Percentiles rank a stretch among this genome's conserved stretches.
Evolutionary conservation across 2,888 invertebrate genomes (phyloP).

Genomic region (Galeruca laticollis): DNA sequence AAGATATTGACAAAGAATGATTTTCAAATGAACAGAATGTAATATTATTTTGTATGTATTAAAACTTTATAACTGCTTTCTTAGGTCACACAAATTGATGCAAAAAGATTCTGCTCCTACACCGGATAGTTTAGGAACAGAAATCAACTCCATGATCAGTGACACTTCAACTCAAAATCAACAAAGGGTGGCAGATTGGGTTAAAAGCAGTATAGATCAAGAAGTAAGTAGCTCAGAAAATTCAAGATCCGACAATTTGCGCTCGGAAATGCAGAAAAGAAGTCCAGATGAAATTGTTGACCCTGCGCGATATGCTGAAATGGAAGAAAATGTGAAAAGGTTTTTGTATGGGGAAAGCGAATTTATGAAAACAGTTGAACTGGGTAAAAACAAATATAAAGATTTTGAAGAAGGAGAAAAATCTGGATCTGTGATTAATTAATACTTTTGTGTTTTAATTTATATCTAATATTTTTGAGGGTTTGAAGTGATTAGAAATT

Average conservation of each 20-base stretch:
- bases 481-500: constrained; percentile 1
- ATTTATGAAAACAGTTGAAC: constrained; percentile 61
- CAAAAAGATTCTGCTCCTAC: constrained; percentile 39
- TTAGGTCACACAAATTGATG: constrained; percentile 60
- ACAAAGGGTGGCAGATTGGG: constrained; percentile 79
- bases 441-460: constrained; percentile 23
- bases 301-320: constrained; percentile 72
- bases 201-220: constrained; percentile 74
- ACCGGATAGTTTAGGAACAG: constrained; percentile 45
- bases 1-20: too few relatives aligned
- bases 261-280: neutral
- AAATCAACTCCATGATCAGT: constrained; percentile 49
- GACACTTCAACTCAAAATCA: constrained; percentile 57
- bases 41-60: neutral
- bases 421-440: constrained; percentile 59
- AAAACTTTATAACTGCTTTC: neutral
- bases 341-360: constrained; percentile 71
- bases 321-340: constrained; percentile 84
- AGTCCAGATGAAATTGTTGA: constrained; percentile 59
- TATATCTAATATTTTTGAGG: constrained; percentile 1
- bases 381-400: constrained; percentile 61
- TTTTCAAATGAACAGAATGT: too few relatives aligned
- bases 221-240: constrained; percentile 66
- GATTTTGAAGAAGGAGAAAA: constrained; percentile 48
- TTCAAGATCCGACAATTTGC: constrained; percentile 57